These are phyloP conservation scores for Acanthis flammea DNA, from an alignment of 2,797 vertebrate species.

Conservation along the genomic window DNA sequence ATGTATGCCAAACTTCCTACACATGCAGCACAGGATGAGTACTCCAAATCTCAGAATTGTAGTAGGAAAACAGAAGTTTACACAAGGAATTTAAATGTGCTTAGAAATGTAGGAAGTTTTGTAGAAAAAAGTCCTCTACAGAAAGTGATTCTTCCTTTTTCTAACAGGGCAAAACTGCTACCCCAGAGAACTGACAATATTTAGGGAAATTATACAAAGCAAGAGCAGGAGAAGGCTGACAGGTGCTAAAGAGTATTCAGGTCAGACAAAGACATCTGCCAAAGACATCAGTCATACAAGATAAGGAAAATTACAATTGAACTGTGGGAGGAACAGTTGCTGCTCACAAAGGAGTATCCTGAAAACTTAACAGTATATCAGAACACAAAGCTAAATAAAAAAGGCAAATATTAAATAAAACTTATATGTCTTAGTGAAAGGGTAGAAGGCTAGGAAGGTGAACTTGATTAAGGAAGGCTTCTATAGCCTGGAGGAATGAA, in stretches of 20 bases:
- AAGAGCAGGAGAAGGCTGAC: neutral
- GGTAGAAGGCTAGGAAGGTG: neutral
- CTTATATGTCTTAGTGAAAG: neutral
- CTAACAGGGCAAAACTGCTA: neutral
- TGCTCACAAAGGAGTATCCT: neutral
- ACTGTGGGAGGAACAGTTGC: neutral
- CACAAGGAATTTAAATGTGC: neutral
- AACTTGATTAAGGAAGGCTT: neutral
- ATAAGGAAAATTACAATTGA: slow-evolving; percentile 56
- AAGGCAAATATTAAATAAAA: neutral
- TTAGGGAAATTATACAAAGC: slow-evolving; percentile 4
- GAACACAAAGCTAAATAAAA: neutral
- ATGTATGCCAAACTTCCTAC: neutral
- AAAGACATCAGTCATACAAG: slow-evolving; percentile 42
- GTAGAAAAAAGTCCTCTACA: neutral
- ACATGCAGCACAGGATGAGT: neutral
- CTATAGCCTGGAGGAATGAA: neutral
- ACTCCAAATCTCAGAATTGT: neutral
- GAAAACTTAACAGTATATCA: neutral
- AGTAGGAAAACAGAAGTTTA: neutral
- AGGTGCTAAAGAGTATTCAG: slow-evolving; percentile 39
- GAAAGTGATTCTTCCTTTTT: neutral
- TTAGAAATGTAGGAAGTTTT: neutral
- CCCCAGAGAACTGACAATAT: neutral
- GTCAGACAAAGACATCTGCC: slow-evolving; percentile 65